Base-by-base conservation (phyloP, 2,888 invertebrate species). In the Metellina segmentata region DNA sequence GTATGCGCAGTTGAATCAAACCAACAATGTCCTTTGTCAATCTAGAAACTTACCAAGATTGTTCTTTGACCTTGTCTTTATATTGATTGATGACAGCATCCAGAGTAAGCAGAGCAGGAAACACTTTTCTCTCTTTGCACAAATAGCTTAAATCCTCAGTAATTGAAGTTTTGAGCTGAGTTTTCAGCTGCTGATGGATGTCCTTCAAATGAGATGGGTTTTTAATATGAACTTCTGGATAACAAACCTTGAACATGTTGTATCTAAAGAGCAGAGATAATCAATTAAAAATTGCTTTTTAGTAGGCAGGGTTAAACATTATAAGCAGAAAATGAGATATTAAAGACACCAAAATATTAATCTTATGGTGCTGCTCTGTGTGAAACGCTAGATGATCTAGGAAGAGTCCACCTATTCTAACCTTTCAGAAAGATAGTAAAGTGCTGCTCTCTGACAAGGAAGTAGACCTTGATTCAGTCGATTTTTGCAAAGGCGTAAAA, bases 21-120 rank as follows among this genome's bases (percentile, higher is more conserved):
- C 16, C 19, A 16, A 52, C 1, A 19, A 19, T 51, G n/a, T 11
- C 19, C 51, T 51, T 48, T 7, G 13, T 51, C n/a, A 78, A 78
- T 51, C 4, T 70, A 70, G 16, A 9, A 19, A 11, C 82, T 82
- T 71, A 82, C 82, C 82, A 82, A 71, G 82, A 7, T 4, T 49
- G 70, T 13, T 49, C 70, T 49, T 19, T 51, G 19, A 6, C 11
- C 11, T 9, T 20, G 0, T 49, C 20, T 19, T 8, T 13, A 6
- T 82, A 19, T 20, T 61, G 16, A 16, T 11, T 82, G n/a, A 71
- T 71, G 5, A 82, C 1, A 9, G 49, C 71, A 49, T 82, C 82
- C 48, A 71, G 61, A 0, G 9, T 8, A 16, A 51, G 48, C 7
- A 82, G 71, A 19, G 49, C 48, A 34, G 49, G 1, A 71, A 49